These are phyloP conservation scores for Nemotelus pantherinus DNA, from an alignment of 2,888 invertebrate genomes.

Conservation along the genomic window DNA sequence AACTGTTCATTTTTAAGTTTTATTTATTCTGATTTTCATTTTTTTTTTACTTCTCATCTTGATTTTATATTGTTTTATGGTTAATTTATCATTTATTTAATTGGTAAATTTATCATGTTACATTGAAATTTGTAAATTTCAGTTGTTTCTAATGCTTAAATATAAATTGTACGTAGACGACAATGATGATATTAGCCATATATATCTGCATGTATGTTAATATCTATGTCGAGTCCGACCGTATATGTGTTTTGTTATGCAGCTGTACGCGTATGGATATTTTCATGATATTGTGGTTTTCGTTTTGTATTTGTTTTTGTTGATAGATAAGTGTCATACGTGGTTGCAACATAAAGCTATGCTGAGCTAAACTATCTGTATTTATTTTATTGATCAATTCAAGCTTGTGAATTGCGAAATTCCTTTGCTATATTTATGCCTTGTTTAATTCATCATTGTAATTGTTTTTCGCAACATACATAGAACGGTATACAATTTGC, in stretches of 20 bases:
- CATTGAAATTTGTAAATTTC: slow-evolving; percentile 24
- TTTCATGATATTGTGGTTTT: too few relatives aligned
- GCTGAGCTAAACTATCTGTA: slow-evolving; percentile 26
- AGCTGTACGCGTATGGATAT: background rate
- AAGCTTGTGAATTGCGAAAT: slow-evolving; percentile 37
- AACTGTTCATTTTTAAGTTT: slow-evolving; percentile 39
- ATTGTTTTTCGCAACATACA: slow-evolving; percentile 9
- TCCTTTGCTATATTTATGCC: slow-evolving; percentile 37
- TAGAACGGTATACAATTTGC: slow-evolving; percentile 27
- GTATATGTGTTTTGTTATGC: background rate
- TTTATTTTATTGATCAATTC: slow-evolving; percentile 28
- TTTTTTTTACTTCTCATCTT: slow-evolving; percentile 45
- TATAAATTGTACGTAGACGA: slow-evolving; percentile 41
- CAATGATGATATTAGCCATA: slow-evolving; percentile 17
- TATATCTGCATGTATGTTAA: slow-evolving; percentile 1
- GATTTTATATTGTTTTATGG: slow-evolving; percentile 41
- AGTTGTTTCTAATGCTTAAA: slow-evolving; percentile 17
- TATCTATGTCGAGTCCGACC: background rate
- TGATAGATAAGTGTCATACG: too few relatives aligned
- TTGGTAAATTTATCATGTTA: slow-evolving; percentile 4
- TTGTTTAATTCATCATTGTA: background rate
- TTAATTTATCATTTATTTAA: slow-evolving; percentile 49
- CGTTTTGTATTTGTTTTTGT: too few relatives aligned
- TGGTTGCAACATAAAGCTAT: background rate
- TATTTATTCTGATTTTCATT: slow-evolving; percentile 45